Conservation (phyloP, 2,113 vertebrate species). For the Sclerurus mexicanus region DNA sequence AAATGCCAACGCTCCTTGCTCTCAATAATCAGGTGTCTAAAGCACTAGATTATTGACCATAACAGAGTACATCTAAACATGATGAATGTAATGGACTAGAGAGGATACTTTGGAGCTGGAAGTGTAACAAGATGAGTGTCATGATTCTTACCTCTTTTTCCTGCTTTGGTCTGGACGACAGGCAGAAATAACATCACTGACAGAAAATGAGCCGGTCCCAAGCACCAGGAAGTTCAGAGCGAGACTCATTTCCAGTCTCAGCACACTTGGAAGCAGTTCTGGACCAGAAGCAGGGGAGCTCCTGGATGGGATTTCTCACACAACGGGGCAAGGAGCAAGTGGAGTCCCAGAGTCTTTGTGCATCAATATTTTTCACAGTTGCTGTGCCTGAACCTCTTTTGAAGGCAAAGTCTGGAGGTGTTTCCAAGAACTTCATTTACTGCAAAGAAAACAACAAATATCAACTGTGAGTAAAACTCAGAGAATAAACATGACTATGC, state of each 20-base stretch:
- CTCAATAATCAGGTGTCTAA: slow-evolving; percentile 1
- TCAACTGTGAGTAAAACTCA: not conserved
- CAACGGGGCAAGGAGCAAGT: not conserved
- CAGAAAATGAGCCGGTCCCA: not conserved
- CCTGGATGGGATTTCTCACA: not conserved
- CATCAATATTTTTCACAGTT: not conserved
- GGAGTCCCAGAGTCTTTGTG: not conserved
- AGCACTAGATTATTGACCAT: slow-evolving; percentile 18
- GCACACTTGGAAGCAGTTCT: not conserved
- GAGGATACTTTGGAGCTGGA: not conserved
- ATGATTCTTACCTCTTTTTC: not conserved
- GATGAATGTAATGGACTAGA: not conserved
- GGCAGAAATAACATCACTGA: not conserved
- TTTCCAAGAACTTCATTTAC: not conserved
- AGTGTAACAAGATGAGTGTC: not conserved
- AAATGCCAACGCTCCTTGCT: not conserved
- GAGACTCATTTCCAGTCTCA: not conserved
- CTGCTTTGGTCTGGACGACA: not conserved
- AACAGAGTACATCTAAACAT: not conserved
- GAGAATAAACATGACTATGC: not conserved
- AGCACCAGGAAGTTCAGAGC: not conserved
- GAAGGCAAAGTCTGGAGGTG: not conserved
- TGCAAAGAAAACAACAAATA: not conserved
- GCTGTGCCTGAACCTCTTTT: not conserved
- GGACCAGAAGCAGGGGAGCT: not conserved